phyloP scores from a whole-genome alignment of 2,113 vertebrate genomes.

The Melanostigma gelatinosum region DNA sequence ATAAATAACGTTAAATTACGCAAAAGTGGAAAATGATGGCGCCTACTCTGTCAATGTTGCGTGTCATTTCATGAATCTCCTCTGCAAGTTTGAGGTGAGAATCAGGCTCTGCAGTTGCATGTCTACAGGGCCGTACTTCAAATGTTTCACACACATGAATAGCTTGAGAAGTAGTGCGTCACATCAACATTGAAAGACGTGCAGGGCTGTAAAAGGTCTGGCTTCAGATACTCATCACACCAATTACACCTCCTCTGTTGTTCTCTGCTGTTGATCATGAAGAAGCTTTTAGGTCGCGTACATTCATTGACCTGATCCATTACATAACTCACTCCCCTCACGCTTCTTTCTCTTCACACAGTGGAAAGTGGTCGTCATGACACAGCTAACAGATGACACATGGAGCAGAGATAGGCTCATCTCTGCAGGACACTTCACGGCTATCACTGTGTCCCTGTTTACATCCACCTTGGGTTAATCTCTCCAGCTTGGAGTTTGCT shows the following conservation, averaged over 20 bases:
- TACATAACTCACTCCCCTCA: background rate
- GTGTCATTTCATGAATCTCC: background rate
- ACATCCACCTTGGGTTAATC: slow-evolving; percentile 21
- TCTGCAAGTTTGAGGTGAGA: background rate
- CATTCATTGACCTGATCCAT: background rate
- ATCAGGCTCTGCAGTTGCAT: background rate
- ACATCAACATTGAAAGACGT: background rate
- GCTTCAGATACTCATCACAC: background rate
- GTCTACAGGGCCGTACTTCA: background rate
- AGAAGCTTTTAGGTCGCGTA: background rate
- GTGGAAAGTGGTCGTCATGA: background rate
- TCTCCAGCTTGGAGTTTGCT: slow-evolving; percentile 5
- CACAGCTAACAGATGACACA: background rate
- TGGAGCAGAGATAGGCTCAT: background rate
- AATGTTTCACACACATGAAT: background rate
- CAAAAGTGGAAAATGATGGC: slow-evolving; percentile 4
- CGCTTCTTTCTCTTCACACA: background rate
- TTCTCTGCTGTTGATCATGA: background rate
- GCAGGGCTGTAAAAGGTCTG: background rate
- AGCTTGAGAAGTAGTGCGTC: background rate
- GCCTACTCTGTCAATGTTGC: background rate
- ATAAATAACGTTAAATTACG: background rate
- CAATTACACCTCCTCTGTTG: background rate
- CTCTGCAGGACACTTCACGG: slow-evolving; percentile 23
- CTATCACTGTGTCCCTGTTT: slow-evolving; percentile 43